phyloP scores from a whole-genome alignment of 2,113 vertebrate species.

The Thermophis baileyi region DNA sequence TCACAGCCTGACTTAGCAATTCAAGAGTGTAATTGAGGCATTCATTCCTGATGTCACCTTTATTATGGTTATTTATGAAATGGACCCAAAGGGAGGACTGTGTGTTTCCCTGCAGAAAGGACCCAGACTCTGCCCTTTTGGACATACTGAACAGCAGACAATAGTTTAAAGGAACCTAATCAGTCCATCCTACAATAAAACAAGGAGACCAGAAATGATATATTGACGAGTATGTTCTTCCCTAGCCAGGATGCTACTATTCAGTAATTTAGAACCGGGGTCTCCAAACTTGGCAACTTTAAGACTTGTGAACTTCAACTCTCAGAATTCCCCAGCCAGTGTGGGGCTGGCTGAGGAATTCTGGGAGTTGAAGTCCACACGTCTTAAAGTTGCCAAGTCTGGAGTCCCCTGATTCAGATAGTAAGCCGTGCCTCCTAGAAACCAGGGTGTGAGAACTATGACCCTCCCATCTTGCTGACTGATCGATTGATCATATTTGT shows the following conservation, averaged over 20 bases:
- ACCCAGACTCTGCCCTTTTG: not conserved
- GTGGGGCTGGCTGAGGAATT: not conserved
- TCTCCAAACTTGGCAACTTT: not conserved
- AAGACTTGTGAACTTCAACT: not conserved
- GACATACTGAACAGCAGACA: not conserved
- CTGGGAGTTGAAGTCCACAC: not conserved
- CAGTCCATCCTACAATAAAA: not conserved
- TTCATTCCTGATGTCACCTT: not conserved
- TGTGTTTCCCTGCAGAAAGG: not conserved
- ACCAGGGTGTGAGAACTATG: not conserved
- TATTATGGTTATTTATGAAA: not conserved
- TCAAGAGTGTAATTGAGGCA: not conserved
- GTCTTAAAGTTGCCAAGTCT: not conserved
- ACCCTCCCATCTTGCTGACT: not conserved
- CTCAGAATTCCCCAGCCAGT: not conserved
- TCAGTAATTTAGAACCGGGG: not conserved
- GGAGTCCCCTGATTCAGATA: not conserved
- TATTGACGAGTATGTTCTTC: not conserved
- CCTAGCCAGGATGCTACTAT: not conserved
- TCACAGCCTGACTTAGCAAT: not conserved
- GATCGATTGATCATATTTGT: not conserved
- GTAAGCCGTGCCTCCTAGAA: not conserved
- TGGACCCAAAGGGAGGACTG: not conserved
- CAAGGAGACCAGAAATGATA: not conserved
- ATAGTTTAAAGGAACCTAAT: not conserved